Conservation (phyloP, 1,140 invertebrate genomes). For the Habropoda laboriosa region DNA sequence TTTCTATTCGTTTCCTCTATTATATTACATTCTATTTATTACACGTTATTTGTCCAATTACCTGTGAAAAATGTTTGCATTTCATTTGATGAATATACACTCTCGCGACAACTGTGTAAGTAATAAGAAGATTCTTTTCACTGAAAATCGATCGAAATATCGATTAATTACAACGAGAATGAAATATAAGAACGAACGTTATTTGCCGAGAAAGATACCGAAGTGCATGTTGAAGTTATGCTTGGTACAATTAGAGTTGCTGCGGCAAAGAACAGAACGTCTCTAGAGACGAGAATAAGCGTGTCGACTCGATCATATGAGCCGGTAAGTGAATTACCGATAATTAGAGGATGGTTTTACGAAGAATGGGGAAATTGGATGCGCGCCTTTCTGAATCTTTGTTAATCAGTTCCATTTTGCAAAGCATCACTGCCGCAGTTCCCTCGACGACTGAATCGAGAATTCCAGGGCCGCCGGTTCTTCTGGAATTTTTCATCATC, state of each 20-base stretch:
- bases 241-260: constrained; percentile 27
- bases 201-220: constrained; percentile 1
- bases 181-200: not conserved
- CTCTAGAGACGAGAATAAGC: constrained; percentile 34
- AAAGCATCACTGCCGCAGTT: constrained; percentile 55
- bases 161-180: not conserved
- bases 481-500: constrained; percentile 28
- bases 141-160: not conserved
- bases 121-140: too few relatives aligned
- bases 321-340: constrained; percentile 47
- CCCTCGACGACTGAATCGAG: constrained; percentile 54
- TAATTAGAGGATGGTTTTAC: constrained; percentile 51
- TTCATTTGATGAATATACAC: too few relatives aligned
- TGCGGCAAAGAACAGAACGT: constrained; percentile 15
- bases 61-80: too few relatives aligned
- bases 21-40: too few relatives aligned
- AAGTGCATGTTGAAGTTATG: not conserved
- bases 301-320: constrained; percentile 46
- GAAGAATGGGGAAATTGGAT: constrained; percentile 53
- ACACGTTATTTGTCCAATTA: too few relatives aligned
- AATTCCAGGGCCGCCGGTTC: constrained; percentile 48
- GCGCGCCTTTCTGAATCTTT: constrained; percentile 54
- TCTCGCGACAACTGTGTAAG: too few relatives aligned
- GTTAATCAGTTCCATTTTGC: constrained; percentile 56
- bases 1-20: too few relatives aligned